Base-by-base conservation (phyloP, 2,797 vertebrate genomes). In the Enteromius fasciolatus region DNA sequence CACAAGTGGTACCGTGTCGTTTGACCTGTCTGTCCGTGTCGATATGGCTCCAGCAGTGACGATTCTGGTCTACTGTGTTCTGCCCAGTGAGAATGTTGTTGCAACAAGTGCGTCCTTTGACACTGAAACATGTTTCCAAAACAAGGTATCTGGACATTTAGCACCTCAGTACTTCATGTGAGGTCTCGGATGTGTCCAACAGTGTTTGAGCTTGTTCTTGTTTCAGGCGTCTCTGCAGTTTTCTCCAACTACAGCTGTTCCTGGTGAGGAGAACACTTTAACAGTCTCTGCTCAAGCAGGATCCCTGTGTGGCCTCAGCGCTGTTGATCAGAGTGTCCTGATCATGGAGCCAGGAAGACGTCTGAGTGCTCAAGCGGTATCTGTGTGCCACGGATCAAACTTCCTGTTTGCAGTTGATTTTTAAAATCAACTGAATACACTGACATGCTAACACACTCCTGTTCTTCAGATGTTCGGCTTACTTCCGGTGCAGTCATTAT, bases 271-370 rank as follows among this genome's bases (percentile, higher is more conserved):
- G 0, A 85, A 85, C 50, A 83, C 6, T 1, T 85, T 98, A 64
- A 86, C 68, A 0, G 7, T 98, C 31, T 86, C 1, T 0, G 89
- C 95, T 63, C 86, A 92, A 3, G 91, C 94, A 0, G 80, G 87
- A 5, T 96, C 97, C 28, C 87, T 97, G 61, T 98, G 97, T 70
- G 96, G 94, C 0, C 76, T 98, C 23, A 93, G 92, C 0, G 93
- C 91, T 0, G 90, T 97, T 11, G 97, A 98, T 87, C 90, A 95
- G 84, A 97, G 96, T 0, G 90, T 98, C 78, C 91, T 94, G 63
- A 91, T 96, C 48, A 72, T 93, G 90, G 95, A 91, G 3, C 90
- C 95, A 0, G 94, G 94, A 69, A 85, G 91, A 0, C 92, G 91
- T 50, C 92, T 98, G 69, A 86, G 92, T 0, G n/a, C 84, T 0